A percentile compares a stretch with the other conserved stretches of the same genome.
These are phyloP conservation scores for Tenthredo mesomela DNA, from an alignment of 2,888 invertebrate genomes.

Conservation along the genomic window DNA sequence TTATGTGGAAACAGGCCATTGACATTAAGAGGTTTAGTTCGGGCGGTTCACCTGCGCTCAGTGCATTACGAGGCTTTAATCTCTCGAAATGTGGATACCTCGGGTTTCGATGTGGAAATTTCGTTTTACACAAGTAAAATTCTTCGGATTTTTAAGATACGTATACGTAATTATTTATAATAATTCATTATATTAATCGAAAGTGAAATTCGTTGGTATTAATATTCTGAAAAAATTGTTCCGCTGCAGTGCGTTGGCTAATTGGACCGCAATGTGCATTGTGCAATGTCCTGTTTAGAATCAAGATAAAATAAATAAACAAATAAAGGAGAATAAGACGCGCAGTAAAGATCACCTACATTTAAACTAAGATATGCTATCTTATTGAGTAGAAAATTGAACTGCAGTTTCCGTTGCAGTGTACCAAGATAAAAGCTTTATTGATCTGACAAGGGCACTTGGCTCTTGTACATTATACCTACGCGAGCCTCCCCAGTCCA, in stretches of 20 bases:
- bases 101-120: slow-evolving; percentile 6
- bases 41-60: background rate
- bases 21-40: slow-evolving; percentile 42
- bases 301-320: background rate
- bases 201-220: background rate
- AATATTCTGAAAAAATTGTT: background rate
- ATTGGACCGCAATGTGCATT: background rate
- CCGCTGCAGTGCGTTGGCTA: background rate
- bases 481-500: background rate
- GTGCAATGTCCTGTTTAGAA: slow-evolving; percentile 12
- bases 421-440: slow-evolving; percentile 36
- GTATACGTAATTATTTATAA: background rate
- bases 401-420: slow-evolving; percentile 8
- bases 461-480: background rate
- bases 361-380: background rate
- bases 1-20: slow-evolving; percentile 54
- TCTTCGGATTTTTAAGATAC: background rate
- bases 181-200: background rate
- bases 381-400: slow-evolving; percentile 4
- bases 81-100: background rate
- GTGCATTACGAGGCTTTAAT: background rate
- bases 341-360: background rate
- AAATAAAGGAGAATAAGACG: background rate
- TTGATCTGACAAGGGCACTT: slow-evolving; percentile 35
- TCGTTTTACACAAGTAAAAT: background rate